These are phyloP conservation scores for Paramormyrops hopkinsi DNA, from an alignment of 2,797 vertebrate genomes.

Conservation along the genomic window DNA sequence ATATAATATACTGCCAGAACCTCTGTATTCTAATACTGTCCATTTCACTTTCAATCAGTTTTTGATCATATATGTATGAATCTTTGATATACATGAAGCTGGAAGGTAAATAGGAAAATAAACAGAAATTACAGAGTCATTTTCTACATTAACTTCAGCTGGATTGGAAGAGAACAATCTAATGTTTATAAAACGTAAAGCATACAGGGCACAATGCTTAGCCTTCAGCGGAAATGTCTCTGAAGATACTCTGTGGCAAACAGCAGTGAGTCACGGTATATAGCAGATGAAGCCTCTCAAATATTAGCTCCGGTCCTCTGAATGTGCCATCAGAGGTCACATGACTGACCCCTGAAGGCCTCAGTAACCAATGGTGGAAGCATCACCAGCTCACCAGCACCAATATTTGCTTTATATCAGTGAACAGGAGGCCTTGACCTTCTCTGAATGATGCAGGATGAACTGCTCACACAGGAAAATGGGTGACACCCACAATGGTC, in stretches of 20 bases:
- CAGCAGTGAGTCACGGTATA: not conserved
- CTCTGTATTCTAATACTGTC: not conserved
- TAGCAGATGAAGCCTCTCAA: not conserved
- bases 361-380: not conserved
- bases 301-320: not conserved
- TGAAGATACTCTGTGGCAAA: not conserved
- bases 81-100: not conserved
- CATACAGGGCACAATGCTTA: not conserved
- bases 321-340: not conserved
- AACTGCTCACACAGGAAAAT: not conserved
- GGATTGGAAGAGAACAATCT: not conserved
- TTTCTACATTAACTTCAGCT: not conserved
- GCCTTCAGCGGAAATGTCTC: not conserved
- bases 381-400: not conserved
- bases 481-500: not conserved
- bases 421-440: not conserved
- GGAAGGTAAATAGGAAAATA: not conserved
- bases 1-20: not conserved
- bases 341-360: not conserved
- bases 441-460: not conserved
- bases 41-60: not conserved
- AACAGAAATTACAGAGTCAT: not conserved
- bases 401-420: not conserved
- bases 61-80: not conserved
- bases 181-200: not conserved